phyloP scores from a whole-genome alignment of 2,888 invertebrate genomes.

The Aromia moschata region DNA sequence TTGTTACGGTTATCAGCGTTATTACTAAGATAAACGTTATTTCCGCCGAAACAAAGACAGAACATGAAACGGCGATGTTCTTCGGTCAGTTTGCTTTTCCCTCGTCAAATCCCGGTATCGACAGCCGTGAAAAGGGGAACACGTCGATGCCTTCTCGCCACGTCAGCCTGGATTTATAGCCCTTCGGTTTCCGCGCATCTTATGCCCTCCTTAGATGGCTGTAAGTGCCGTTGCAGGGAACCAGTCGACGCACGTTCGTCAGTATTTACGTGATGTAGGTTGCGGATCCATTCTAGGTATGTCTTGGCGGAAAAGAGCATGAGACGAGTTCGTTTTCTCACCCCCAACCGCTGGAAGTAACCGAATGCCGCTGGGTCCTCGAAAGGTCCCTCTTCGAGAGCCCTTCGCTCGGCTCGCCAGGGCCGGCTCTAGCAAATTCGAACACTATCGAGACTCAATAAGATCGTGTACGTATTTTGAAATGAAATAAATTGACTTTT shows the following conservation, averaged over 20 bases:
- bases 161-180: slow-evolving; percentile 12
- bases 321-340: not conserved
- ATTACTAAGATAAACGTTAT: too few relatives aligned
- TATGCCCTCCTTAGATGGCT: slow-evolving; percentile 3
- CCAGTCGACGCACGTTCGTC: slow-evolving; percentile 16
- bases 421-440: too few relatives aligned
- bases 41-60: too few relatives aligned
- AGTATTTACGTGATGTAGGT: slow-evolving; percentile 4
- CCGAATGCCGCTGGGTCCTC: slow-evolving; percentile 1
- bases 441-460: too few relatives aligned
- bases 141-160: slow-evolving; percentile 3
- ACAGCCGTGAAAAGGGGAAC: not conserved
- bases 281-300: not conserved
- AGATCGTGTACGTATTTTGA: too few relatives aligned
- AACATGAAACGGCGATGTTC: not conserved
- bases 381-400: too few relatives aligned
- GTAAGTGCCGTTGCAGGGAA: slow-evolving; percentile 6
- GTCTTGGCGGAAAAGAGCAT: not conserved
- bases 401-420: too few relatives aligned
- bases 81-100: slow-evolving; percentile 4
- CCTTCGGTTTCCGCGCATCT: not conserved
- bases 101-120: not conserved
- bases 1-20: too few relatives aligned
- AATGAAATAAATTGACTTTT: too few relatives aligned
- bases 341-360: slow-evolving; percentile 1